Conservation (phyloP, 2,888 invertebrate species). For the Synergus itoensis region DNA sequence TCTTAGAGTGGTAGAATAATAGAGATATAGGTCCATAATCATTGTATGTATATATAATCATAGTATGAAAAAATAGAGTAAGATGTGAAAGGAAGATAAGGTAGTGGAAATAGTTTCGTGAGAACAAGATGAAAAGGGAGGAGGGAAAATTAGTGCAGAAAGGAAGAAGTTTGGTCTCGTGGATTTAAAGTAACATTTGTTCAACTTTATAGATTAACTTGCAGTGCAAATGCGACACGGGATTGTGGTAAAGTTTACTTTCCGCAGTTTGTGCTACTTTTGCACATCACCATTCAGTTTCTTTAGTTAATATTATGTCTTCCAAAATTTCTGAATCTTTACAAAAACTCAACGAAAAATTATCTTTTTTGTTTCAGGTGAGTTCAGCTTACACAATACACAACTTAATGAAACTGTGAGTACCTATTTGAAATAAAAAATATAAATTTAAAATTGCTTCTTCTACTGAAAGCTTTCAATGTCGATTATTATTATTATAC, state of each 20-base stretch:
- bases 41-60: not conserved
- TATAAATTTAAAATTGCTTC: too few relatives aligned
- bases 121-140: not conserved
- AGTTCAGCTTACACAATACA: not conserved
- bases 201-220: constrained; percentile 17
- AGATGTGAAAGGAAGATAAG: not conserved
- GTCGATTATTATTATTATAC: too few relatives aligned
- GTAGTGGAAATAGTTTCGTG: not conserved
- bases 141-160: not conserved
- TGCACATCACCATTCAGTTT: not conserved
- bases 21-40: not conserved
- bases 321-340: not conserved
- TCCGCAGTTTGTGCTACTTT: constrained; percentile 23
- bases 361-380: not conserved
- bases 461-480: too few relatives aligned
- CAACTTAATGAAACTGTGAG: not conserved
- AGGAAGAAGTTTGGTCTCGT: not conserved
- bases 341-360: not conserved
- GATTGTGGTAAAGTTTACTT: constrained; percentile 14
- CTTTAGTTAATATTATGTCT: not conserved
- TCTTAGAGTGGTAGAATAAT: constrained; percentile 1
- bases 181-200: constrained; percentile 20
- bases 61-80: not conserved
- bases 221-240: constrained; percentile 13
- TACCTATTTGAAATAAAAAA: not conserved